Evolutionary conservation across 2,888 invertebrate genomes (phyloP).

Genomic region (Xiphydria camelus): DNA sequence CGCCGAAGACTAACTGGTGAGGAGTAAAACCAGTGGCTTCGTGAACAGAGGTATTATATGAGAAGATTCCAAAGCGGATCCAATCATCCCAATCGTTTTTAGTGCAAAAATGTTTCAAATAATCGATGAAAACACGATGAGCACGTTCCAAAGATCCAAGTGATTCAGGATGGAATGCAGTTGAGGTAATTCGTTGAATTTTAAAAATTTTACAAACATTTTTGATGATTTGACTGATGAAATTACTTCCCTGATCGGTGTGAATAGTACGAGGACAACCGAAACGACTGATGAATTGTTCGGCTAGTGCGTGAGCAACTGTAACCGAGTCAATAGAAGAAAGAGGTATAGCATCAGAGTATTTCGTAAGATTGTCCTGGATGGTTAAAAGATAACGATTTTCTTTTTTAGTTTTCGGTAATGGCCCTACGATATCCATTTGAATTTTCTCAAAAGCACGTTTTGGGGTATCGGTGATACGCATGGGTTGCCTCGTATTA

Average conservation of each 20-base stretch:
- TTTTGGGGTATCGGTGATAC: slow-evolving; percentile 18
- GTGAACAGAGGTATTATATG: slow-evolving; percentile 18
- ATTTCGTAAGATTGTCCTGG: slow-evolving; percentile 21
- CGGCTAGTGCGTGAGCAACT: slow-evolving; percentile 16
- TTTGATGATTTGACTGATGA: slow-evolving; percentile 11
- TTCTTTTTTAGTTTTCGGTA: slow-evolving; percentile 16
- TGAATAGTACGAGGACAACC: slow-evolving; percentile 16
- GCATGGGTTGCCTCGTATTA: slow-evolving; percentile 21
- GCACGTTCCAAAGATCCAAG: slow-evolving; percentile 15
- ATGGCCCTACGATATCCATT: slow-evolving; percentile 28
- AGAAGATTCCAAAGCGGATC: slow-evolving; percentile 4
- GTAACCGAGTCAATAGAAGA: slow-evolving; percentile 7
- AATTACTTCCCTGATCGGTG: slow-evolving; percentile 13
- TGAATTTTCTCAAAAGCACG: slow-evolving; percentile 22
- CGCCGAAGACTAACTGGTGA: slow-evolving; percentile 17
- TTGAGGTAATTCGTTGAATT: slow-evolving; percentile 14
- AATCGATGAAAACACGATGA: slow-evolving; percentile 5
- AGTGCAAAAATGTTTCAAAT: slow-evolving; percentile 7
- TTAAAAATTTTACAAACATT: slow-evolving; percentile 15
- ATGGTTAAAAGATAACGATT: slow-evolving; percentile 22
- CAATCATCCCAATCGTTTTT: slow-evolving; percentile 7
- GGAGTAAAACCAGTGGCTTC: slow-evolving; percentile 19
- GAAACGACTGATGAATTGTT: slow-evolving; percentile 8
- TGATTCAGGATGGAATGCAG: slow-evolving; percentile 18
- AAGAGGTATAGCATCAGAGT: slow-evolving; percentile 18